Percentiles rank a stretch among this genome's conserved stretches.
These are phyloP conservation scores for Pelusios castaneus DNA, from an alignment of 2,113 vertebrate species.

Conservation along the genomic window DNA sequence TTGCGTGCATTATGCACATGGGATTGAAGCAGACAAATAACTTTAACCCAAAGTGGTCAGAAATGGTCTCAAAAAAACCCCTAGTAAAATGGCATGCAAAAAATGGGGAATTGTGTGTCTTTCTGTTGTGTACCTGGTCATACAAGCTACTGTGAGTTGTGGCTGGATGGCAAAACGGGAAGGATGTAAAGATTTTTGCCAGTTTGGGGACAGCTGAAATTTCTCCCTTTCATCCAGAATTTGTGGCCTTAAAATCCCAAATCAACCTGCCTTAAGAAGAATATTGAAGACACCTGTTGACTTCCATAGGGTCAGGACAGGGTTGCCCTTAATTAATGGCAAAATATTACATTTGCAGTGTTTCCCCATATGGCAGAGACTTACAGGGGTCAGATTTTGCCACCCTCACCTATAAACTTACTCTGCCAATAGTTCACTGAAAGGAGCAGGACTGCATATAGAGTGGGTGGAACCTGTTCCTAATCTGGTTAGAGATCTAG, in stretches of 20 bases:
- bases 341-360: rapidly evolving
- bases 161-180: not conserved
- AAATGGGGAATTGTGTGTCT: not conserved
- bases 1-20: not conserved
- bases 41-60: not conserved
- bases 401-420: not conserved
- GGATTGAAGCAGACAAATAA: not conserved
- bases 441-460: not conserved
- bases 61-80: not conserved
- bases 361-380: not conserved
- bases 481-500: rapidly evolving
- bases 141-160: not conserved
- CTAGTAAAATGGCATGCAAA: not conserved
- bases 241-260: not conserved
- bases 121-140: not conserved
- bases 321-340: not conserved
- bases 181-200: not conserved
- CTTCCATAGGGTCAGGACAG: not conserved
- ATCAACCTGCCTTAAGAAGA: not conserved
- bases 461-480: not conserved
- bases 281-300: not conserved
- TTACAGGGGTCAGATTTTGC: not conserved
- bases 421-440: not conserved
- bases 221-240: not conserved
- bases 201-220: conserved; percentile 14